A percentile compares a stretch with the other conserved stretches of the same genome.
Evolutionary conservation across 2,797 vertebrate species (phyloP).

Genomic region (Myiotriccus ornatus): DNA sequence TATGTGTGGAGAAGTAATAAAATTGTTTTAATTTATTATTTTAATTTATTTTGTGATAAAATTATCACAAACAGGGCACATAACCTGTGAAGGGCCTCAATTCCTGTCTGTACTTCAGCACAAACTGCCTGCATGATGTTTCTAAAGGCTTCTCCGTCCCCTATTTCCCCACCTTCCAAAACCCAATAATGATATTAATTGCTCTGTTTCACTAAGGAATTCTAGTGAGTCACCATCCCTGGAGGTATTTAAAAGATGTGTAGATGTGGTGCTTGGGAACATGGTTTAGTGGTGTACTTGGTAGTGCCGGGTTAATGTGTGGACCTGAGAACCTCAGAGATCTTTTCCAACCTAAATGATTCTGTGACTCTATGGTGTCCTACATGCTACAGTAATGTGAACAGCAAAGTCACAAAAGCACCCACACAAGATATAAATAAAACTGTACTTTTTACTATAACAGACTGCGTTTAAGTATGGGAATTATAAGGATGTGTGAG

Average conservation of each 20-base stretch:
- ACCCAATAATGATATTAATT: accelerated
- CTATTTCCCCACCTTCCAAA: not conserved
- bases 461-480: not conserved
- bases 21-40: not conserved
- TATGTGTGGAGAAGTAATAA: not conserved
- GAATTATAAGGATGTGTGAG: not conserved
- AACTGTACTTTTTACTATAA: not conserved
- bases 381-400: not conserved
- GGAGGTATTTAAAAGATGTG: not conserved
- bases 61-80: not conserved
- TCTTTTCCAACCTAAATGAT: not conserved
- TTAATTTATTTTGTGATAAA: not conserved
- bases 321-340: not conserved
- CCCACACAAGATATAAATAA: not conserved
- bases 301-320: not conserved
- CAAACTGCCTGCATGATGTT: not conserved
- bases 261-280: not conserved
- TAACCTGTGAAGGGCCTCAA: not conserved
- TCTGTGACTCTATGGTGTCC: not conserved
- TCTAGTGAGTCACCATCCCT: not conserved
- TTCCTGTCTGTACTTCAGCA: not conserved
- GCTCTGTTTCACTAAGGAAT: not conserved
- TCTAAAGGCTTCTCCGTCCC: not conserved
- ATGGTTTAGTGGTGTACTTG: not conserved
- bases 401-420: not conserved